Conservation (phyloP, 2,888 invertebrate species). For the Cataglyphis livida region DNA sequence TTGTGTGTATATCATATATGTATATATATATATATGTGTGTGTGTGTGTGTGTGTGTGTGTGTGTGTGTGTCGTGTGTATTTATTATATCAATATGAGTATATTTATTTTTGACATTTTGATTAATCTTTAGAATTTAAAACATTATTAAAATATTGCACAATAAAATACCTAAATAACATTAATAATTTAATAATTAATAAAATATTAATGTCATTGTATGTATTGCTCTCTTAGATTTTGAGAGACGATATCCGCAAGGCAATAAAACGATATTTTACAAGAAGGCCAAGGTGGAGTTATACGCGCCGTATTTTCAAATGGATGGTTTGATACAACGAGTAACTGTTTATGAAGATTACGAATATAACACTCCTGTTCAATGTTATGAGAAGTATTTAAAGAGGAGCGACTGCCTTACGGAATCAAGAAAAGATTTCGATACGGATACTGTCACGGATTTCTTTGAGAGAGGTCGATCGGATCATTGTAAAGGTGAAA, state of each 20-base stretch:
- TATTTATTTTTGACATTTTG: too few relatives aligned
- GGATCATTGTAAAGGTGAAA: constrained; percentile 90
- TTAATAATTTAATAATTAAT: neutral
- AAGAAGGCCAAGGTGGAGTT: constrained; percentile 92
- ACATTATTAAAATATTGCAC: too few relatives aligned
- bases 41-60: too few relatives aligned
- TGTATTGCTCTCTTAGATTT: constrained; percentile 85
- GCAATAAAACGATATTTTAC: constrained; percentile 89
- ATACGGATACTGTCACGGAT: constrained; percentile 87
- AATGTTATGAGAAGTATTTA: constrained; percentile 78
- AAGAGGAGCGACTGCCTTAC: constrained; percentile 90
- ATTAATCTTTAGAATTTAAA: too few relatives aligned
- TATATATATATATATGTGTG: neutral
- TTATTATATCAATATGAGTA: neutral
- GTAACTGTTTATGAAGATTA: constrained; percentile 89
- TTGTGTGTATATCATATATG: neutral
- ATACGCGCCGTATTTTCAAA: constrained; percentile 91
- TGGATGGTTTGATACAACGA: constrained; percentile 90
- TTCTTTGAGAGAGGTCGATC: constrained; percentile 89
- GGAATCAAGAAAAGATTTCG: constrained; percentile 87
- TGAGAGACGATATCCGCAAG: constrained; percentile 91
- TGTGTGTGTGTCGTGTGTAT: too few relatives aligned
- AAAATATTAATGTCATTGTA: neutral
- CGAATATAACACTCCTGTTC: constrained; percentile 85
- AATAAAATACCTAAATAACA: neutral